Evolutionary conservation across 2,113 vertebrate genomes (phyloP).

Genomic region (Prochilodus magdalenae): DNA sequence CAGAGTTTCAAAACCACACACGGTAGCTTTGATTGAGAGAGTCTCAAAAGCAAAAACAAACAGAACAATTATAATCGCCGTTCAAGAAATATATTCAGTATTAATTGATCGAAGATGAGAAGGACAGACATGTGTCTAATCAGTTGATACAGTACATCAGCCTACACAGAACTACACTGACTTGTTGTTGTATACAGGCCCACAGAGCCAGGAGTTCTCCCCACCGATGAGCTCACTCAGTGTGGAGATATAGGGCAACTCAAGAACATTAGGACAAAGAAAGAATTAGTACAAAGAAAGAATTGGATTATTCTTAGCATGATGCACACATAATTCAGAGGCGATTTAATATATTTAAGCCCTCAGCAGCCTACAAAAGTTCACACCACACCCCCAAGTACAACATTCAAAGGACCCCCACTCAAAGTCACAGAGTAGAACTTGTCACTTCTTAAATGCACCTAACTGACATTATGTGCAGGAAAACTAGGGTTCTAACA

Average conservation of each 20-base stretch:
- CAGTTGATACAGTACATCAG: background rate
- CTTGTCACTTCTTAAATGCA: background rate
- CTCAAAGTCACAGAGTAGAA: background rate
- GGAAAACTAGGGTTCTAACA: conserved; percentile 50
- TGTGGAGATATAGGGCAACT: background rate
- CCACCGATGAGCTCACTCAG: no score
- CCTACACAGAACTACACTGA: background rate
- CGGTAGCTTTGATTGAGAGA: background rate
- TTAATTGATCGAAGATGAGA: background rate
- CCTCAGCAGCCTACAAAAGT: background rate
- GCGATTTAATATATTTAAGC: background rate
- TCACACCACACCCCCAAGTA: background rate
- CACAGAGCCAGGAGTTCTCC: background rate
- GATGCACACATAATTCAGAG: background rate
- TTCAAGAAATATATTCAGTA: background rate
- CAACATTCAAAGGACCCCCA: background rate
- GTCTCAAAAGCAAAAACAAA: background rate
- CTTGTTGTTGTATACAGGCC: background rate
- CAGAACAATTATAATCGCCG: background rate
- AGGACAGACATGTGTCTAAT: background rate
- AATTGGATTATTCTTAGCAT: no score
- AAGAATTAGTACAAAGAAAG: no score
- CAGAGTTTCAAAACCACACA: conserved; percentile 34
- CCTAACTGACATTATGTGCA: conserved; percentile 38
- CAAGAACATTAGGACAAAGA: background rate